phyloP scores from a whole-genome alignment of 2,113 vertebrate species.

The Siniperca knerii region DNA sequence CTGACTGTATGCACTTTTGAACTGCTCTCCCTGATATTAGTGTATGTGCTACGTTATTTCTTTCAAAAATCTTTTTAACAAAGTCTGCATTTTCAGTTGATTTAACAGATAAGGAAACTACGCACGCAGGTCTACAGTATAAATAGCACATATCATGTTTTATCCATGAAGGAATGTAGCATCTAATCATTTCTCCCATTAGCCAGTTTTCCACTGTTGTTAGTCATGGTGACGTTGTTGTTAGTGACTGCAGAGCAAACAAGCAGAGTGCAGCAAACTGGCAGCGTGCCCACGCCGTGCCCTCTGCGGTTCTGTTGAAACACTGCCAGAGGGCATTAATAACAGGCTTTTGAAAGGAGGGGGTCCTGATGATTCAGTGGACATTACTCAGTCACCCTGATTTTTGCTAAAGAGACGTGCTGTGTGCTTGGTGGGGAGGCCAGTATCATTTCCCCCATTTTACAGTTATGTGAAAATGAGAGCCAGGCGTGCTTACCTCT shows the following conservation, averaged over 20 bases:
- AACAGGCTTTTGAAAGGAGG: constrained; percentile 22
- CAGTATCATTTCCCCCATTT: background rate
- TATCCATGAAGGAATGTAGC: constrained; percentile 61
- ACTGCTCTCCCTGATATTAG: background rate
- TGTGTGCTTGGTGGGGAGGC: background rate
- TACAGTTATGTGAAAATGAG: background rate
- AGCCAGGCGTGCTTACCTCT: background rate
- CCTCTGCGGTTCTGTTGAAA: constrained; percentile 55
- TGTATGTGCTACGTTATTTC: background rate
- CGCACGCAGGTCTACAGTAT: background rate
- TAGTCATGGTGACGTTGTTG: constrained; percentile 71
- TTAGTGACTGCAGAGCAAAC: constrained; percentile 73
- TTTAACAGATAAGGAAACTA: constrained; percentile 6
- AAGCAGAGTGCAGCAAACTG: constrained; percentile 62
- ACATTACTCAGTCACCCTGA: constrained; percentile 16
- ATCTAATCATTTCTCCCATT: constrained; percentile 66
- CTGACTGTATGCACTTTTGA: background rate
- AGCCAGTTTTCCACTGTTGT: constrained; percentile 68
- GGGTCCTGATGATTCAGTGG: constrained; percentile 39
- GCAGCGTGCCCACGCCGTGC: constrained; percentile 68
- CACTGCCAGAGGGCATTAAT: constrained; percentile 61
- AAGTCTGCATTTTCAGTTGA: constrained; percentile 22
- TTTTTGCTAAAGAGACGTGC: background rate
- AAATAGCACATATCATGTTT: constrained; percentile 56
- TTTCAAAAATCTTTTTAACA: background rate